Base-by-base conservation (phyloP, 1,140 invertebrate genomes). In the Sitobion miscanthi region DNA sequence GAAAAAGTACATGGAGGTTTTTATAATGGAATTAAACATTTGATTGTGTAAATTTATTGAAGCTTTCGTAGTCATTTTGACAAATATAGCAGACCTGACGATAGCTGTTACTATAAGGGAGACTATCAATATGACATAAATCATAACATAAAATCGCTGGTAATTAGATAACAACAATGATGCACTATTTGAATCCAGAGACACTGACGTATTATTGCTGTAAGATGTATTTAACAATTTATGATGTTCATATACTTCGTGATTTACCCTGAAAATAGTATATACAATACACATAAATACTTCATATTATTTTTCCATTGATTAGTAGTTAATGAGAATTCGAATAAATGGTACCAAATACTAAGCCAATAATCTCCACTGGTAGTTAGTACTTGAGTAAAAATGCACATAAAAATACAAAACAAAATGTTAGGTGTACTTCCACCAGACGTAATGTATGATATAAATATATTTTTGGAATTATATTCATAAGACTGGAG, bases 61-160 rank as follows among this genome's bases (percentile, higher is more conserved):
- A 17, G 85, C 23, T 45, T 47, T 42, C 14, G 17, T 86, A 30
- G 42, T 30, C 0, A 86, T 30, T 47, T 42, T 45, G 4, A 86
- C 85, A 47, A 42, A 45, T 86, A 86, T 14, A 30, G 5, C 85
- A 17, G 25, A 45, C 11, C 85, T 86, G 23, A 86, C 17, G 3
- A 86, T 30, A 25, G 2, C 21, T 25, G 45, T 6, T 47, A 86
- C 21, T 11, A 86, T 86, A 25, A 86, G 3, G 1, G 14, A 30
- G 17, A 47, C 30, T 5, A 86, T 85, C 21, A 85, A 45, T 9
- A 38, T 2, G 9, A 42, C 8, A n/a, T 52, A 88, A 30, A 47
- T 30, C 0, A 30, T 45, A 49, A 49, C 42, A 95, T 4, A 54
- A 54, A 21, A 20, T 54, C 21, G 52, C 21, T 54, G 52, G 52